A percentile compares a stretch with the other conserved stretches of the same genome.
Conservation (phyloP, 2,888 invertebrate species). For the Mesochorus sp. region DNA sequence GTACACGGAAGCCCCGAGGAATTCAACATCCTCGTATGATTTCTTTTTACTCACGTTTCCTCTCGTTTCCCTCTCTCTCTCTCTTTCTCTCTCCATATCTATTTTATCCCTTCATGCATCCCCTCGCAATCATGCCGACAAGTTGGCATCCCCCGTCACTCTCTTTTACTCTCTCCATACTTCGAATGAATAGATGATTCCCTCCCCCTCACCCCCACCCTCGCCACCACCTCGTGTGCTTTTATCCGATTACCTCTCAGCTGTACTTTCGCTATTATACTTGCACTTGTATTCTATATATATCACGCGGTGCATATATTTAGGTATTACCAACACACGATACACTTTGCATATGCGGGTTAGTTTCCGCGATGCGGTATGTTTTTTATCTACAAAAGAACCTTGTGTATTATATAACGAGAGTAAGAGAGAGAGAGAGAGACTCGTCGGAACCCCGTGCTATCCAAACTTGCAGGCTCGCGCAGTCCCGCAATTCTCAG, state of each 20-base stretch:
- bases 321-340: too few species aligned
- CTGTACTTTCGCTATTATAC: slow-evolving; percentile 20
- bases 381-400: not conserved
- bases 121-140: too few species aligned
- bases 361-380: not conserved
- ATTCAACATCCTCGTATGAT: slow-evolving; percentile 38
- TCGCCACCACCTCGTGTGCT: slow-evolving; percentile 32
- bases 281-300: slow-evolving; percentile 24
- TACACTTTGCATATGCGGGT: too few species aligned
- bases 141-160: too few species aligned
- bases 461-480: slow-evolving; percentile 14
- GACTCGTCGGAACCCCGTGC: not conserved
- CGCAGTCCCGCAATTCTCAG: not conserved
- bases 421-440: not conserved
- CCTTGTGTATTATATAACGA: not conserved
- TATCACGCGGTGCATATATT: not conserved
- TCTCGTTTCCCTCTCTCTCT: not conserved
- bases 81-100: not conserved
- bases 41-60: slow-evolving; percentile 27
- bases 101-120: too few species aligned
- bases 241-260: slow-evolving; percentile 27
- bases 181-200: slow-evolving; percentile 38
- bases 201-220: too few species aligned
- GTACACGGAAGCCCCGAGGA: slow-evolving; percentile 6
- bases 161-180: not conserved